phyloP scores from a whole-genome alignment of 2,888 invertebrate species.

The Cenopis cana region DNA sequence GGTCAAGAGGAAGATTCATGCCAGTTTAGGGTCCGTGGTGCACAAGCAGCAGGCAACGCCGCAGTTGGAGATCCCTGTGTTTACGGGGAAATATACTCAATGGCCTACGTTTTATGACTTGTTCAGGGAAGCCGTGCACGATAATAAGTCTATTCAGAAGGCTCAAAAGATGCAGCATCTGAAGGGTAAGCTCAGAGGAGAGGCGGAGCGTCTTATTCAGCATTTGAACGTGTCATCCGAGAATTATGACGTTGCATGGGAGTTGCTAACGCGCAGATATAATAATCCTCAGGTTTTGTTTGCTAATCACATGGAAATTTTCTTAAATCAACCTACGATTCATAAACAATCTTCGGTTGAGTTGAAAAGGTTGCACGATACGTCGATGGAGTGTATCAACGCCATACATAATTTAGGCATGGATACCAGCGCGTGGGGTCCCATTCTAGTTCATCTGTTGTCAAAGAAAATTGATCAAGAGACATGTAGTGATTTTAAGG shows the following conservation, averaged over 20 bases:
- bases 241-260: background rate
- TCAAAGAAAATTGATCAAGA: constrained; percentile 35
- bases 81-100: background rate
- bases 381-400: background rate
- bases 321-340: background rate
- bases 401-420: background rate
- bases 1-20: background rate
- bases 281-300: background rate
- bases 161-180: constrained; percentile 1
- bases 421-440: background rate
- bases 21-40: background rate
- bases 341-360: background rate
- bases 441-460: background rate
- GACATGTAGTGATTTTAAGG: constrained; percentile 42
- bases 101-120: constrained; percentile 2
- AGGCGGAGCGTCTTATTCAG: background rate
- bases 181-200: background rate
- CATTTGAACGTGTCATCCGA: background rate
- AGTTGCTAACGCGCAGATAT: background rate
- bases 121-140: background rate
- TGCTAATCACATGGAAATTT: background rate
- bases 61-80: background rate
- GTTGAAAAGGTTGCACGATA: background rate
- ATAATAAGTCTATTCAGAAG: background rate
- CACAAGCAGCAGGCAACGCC: background rate